Evolutionary conservation across 2,888 invertebrate genomes (phyloP).

Genomic region (Cephus pulcher): DNA sequence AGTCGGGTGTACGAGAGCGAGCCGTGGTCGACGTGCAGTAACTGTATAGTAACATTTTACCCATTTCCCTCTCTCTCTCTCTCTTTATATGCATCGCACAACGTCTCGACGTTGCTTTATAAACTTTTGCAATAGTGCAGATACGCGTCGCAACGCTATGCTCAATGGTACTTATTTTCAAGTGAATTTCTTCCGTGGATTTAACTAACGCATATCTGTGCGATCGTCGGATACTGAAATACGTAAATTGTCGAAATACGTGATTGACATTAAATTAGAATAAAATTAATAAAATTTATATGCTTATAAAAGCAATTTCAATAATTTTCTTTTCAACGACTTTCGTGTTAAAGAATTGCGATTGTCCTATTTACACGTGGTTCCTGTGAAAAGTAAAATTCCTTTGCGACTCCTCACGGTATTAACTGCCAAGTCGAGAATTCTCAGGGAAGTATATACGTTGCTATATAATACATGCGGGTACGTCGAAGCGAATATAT

Average conservation of each 20-base stretch:
- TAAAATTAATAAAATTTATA: neutral
- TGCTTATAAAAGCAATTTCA: no score
- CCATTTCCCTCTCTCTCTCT: neutral
- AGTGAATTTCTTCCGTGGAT: neutral
- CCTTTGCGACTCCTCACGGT: neutral
- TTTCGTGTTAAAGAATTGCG: neutral
- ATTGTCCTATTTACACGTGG: neutral
- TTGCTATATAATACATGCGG: neutral
- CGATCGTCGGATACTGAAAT: neutral
- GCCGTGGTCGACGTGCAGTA: neutral
- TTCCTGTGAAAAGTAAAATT: neutral
- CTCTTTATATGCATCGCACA: neutral
- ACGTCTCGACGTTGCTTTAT: neutral
- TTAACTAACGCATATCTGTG: neutral
- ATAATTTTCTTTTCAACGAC: no score
- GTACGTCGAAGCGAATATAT: neutral
- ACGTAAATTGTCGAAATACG: neutral
- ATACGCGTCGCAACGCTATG: neutral
- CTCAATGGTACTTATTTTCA: neutral
- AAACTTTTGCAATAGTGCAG: neutral
- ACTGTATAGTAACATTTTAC: neutral
- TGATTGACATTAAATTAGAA: neutral
- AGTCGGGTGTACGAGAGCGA: slow-evolving; percentile 52
- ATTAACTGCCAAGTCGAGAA: neutral
- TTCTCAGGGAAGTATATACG: neutral